Conservation (phyloP, 2,888 invertebrate genomes). For the Listrodromus nycthemerus region DNA sequence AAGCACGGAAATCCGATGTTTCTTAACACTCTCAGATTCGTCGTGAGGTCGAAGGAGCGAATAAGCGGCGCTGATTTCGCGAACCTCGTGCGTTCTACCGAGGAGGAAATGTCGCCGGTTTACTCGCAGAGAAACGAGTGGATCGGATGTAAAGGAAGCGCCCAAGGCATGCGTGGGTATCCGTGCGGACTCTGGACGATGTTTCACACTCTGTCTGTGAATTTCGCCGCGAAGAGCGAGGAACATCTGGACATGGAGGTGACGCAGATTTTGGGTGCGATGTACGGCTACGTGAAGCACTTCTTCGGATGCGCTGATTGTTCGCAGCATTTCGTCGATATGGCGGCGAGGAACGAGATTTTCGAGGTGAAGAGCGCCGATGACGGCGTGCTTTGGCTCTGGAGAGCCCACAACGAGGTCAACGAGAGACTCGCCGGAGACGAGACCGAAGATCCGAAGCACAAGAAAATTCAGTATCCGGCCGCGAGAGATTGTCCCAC, state of each 20-base stretch:
- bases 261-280: slow-evolving; percentile 90
- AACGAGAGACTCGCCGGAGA: slow-evolving; percentile 95
- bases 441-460: slow-evolving; percentile 94
- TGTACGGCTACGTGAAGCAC: slow-evolving; percentile 94
- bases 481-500: slow-evolving; percentile 88
- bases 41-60: slow-evolving; percentile 84
- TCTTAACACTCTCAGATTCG: slow-evolving; percentile 82
- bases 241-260: slow-evolving; percentile 84
- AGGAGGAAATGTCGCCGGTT: slow-evolving; percentile 86
- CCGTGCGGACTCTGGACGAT: slow-evolving; percentile 98
- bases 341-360: slow-evolving; percentile 91
- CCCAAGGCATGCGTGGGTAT: slow-evolving; percentile 91
- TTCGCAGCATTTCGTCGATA: slow-evolving; percentile 94
- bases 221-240: slow-evolving; percentile 79
- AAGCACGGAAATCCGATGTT: slow-evolving; percentile 86
- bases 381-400: slow-evolving; percentile 95
- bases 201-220: slow-evolving; percentile 96
- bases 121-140: slow-evolving; percentile 86
- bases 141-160: slow-evolving; percentile 93
- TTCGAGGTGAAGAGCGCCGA: slow-evolving; percentile 89
- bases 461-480: slow-evolving; percentile 97
- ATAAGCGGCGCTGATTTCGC: slow-evolving; percentile 88
- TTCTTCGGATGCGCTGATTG: slow-evolving; percentile 98
- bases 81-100: slow-evolving; percentile 86
- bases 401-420: slow-evolving; percentile 97